Evolutionary conservation across 1,140 invertebrate species (phyloP).

Genomic region (Cydia pomonella): DNA sequence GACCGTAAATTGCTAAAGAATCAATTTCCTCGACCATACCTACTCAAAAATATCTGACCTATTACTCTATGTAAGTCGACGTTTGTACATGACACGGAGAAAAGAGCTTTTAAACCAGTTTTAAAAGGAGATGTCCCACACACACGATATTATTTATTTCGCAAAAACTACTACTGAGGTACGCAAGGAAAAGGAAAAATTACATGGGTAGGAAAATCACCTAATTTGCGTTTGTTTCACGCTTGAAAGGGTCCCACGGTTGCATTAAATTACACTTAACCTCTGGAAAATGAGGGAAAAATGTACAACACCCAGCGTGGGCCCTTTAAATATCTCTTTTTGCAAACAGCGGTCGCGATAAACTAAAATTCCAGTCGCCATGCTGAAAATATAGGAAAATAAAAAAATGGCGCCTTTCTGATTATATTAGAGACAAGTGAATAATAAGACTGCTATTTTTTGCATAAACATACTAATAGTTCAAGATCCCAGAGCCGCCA

Average conservation of each 20-base stretch:
- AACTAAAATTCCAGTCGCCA: not conserved
- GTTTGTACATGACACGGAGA: no score
- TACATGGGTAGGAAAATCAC: not conserved
- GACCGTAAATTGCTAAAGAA: no score
- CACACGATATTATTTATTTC: not conserved
- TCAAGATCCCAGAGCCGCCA: no score
- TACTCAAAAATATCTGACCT: no score
- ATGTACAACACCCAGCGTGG: conserved; percentile 28
- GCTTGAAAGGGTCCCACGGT: conserved; percentile 23
- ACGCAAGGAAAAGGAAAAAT: not conserved
- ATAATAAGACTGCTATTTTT: not conserved
- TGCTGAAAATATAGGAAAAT: not conserved
- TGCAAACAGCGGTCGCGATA: not conserved
- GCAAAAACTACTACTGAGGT: not conserved
- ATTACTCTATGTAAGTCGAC: no score
- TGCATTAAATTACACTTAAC: conserved; percentile 33
- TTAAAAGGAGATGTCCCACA: no score
- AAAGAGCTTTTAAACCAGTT: no score
- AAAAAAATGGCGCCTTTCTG: not conserved
- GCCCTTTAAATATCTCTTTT: conserved; percentile 12
- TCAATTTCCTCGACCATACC: no score
- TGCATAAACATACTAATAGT: no score
- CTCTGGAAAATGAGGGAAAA: conserved; percentile 29
- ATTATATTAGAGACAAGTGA: not conserved
- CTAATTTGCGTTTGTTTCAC: conserved; percentile 26